Base-by-base conservation (phyloP, 2,888 invertebrate species). In the Autographa pulchrina region DNA sequence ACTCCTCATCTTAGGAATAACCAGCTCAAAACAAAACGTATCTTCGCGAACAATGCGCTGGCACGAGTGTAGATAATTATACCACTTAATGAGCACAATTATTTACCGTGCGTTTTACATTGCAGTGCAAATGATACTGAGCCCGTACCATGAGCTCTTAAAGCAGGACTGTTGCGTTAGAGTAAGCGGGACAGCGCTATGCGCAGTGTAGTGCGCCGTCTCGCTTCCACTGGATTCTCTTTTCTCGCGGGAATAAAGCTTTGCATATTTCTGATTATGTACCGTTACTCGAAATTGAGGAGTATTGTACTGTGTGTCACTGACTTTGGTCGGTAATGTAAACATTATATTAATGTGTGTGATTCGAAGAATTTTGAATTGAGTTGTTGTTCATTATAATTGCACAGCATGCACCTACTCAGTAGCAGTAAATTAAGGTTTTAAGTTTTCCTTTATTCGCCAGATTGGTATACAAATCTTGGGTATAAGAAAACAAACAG, bases 1-100 rank as follows among this genome's bases (percentile, higher is more conserved):
- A 38, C 25, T 25, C 43, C 65, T 65, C 35, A 75, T 62, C 48
- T 20, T 38, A 56, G 20, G 48, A 60, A 65, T 63, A 72, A 54
- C 13, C 62, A 75, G 72, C 56, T 61, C 54, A 60, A 75, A 77
- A 80, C 72, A 80, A 80, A 76, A 78, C 72, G 62, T 76, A 76
- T 68, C 60, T 72, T 68, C 65, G 68, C 48, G 65, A 78, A 80
- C 77, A 80, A 78, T 80, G 61, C 54, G 32, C 54, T 6, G 25
- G 52, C 61, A 52, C 52, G 66, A 80, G 72, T 80, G 80, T 80
- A 54, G 77, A 71, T 67, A 75, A 77, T 75, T 75, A 60, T 38
- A 52, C 38, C 35, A 31, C 41, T 56, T 75, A 77, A 77, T 71
- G 80, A 62, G 80, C 48, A 65, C 72, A 71, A 72, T 80, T 76